Evolutionary conservation across 1,140 invertebrate species (phyloP).

Genomic region (Meloidogyne chitwoodi): DNA sequence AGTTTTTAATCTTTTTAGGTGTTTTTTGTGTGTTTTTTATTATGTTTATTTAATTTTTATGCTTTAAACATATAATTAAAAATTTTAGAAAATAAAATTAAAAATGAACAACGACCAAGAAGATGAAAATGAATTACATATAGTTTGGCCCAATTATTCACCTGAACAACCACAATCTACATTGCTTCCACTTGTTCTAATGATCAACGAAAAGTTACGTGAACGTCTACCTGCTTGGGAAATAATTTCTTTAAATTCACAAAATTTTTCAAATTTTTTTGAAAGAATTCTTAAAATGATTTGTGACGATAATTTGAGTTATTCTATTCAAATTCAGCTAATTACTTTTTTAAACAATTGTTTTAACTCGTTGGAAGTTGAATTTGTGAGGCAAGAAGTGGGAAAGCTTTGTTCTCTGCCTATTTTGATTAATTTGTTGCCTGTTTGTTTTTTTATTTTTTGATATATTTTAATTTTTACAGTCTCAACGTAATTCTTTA

Average conservation of each 20-base stretch:
- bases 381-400: conserved; percentile 82
- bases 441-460: conserved; percentile 64
- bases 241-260: conserved; percentile 73
- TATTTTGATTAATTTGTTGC: conserved; percentile 86
- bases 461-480: conserved; percentile 33
- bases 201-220: conserved; percentile 96
- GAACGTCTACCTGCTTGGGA: conserved; percentile 94
- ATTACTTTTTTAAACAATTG: conserved; percentile 89
- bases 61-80: no score
- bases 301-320: conserved; percentile 63
- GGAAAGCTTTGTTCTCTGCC: conserved; percentile 84
- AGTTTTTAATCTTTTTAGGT: no score
- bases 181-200: conserved; percentile 87
- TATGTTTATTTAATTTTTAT: no score
- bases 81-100: no score
- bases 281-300: conserved; percentile 74
- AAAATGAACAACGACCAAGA: not conserved
- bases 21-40: no score
- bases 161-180: conserved; percentile 66
- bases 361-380: conserved; percentile 87
- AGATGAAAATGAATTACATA: conserved; percentile 6
- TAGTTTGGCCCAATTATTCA: conserved; percentile 4
- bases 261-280: conserved; percentile 82
- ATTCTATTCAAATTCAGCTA: conserved; percentile 79
- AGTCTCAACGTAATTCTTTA: conserved; percentile 75